phyloP scores from a whole-genome alignment of 23 tunicate species.

The Corella eumyota region DNA sequence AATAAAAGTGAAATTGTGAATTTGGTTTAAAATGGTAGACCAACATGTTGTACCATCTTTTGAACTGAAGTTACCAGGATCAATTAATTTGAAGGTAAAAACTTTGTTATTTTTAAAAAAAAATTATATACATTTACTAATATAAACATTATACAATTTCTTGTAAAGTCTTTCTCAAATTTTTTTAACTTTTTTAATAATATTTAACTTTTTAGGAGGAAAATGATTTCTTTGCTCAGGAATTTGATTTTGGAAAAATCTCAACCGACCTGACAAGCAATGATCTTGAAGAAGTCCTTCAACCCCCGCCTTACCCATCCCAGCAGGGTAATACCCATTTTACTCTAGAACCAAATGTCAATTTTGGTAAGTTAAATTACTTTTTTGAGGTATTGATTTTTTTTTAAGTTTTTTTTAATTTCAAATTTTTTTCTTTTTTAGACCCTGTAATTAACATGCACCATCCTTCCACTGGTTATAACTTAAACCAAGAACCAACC shows the following conservation, averaged over 20 bases:
- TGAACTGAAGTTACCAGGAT: slow-evolving; percentile 47
- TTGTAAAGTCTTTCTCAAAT: too few species aligned
- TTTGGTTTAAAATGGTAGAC: slow-evolving; percentile 45
- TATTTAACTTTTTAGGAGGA: slow-evolving; percentile 10
- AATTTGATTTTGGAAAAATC: slow-evolving; percentile 27
- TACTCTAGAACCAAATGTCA: background rate
- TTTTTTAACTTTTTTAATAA: too few species aligned
- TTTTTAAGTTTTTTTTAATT: background rate
- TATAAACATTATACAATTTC: too few species aligned
- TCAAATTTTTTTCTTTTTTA: too few species aligned
- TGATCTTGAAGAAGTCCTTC: background rate
- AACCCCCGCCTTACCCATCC: slow-evolving; percentile 7
- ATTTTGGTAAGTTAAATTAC: background rate
- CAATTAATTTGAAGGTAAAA: slow-evolving; percentile 53
- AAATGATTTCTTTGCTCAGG: slow-evolving; percentile 41
- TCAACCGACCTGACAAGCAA: background rate
- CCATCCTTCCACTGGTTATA: too few species aligned
- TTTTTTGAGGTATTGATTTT: background rate
- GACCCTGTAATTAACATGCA: too few species aligned
- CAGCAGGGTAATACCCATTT: background rate
- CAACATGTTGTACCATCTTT: slow-evolving; percentile 89
- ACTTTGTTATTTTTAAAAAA: slow-evolving; percentile 5
- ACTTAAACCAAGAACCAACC: too few species aligned
- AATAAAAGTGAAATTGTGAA: too few species aligned
- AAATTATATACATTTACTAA: too few species aligned